These are phyloP conservation scores for Mythimna pallens DNA, from an alignment of 2,888 invertebrate species.

Conservation along the genomic window DNA sequence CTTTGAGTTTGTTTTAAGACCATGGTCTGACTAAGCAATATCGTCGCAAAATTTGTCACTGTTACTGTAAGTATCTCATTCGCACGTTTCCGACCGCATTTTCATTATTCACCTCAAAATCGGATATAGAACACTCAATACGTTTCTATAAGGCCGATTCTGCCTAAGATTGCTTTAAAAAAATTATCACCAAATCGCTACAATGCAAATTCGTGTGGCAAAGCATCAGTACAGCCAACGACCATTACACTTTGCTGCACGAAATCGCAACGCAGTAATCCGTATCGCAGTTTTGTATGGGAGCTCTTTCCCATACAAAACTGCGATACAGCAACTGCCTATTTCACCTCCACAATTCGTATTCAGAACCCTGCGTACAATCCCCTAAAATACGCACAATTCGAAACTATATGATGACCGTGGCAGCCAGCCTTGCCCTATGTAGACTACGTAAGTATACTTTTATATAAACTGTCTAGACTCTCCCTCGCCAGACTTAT, in stretches of 20 bases:
- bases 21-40: neutral
- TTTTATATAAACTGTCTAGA: slow-evolving; percentile 36
- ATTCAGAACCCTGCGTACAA: neutral
- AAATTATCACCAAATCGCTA: too few relatives aligned
- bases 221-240: too few relatives aligned
- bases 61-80: too few relatives aligned
- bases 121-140: neutral
- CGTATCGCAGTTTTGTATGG: too few relatives aligned
- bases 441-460: neutral
- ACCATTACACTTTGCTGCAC: too few relatives aligned
- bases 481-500: slow-evolving; percentile 8
- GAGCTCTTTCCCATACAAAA: neutral
- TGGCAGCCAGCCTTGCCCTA: neutral
- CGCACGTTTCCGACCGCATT: too few relatives aligned
- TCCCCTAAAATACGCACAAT: slow-evolving; percentile 20
- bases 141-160: too few relatives aligned
- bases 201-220: too few relatives aligned
- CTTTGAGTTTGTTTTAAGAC: neutral
- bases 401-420: neutral
- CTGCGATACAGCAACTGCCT: too few relatives aligned
- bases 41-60: neutral
- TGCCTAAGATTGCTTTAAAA: too few relatives aligned
- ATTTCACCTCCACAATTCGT: neutral
- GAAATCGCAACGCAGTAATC: too few relatives aligned
- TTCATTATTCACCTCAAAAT: too few relatives aligned